phyloP scores from a whole-genome alignment of 2,113 vertebrate species.

The Pseudorhombus dupliciocellatus region DNA sequence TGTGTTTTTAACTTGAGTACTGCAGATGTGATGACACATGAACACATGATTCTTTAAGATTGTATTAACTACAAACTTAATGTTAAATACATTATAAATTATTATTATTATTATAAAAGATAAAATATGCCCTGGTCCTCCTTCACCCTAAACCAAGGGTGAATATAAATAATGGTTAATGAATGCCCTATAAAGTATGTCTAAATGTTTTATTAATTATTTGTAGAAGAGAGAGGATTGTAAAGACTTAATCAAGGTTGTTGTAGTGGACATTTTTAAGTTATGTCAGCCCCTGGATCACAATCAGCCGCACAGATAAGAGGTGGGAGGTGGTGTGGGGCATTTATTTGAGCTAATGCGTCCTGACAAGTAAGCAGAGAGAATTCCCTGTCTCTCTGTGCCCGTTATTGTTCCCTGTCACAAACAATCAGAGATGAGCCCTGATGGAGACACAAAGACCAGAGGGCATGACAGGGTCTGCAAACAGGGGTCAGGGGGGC shows the following conservation, averaged over 20 bases:
- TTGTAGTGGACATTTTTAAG: slow-evolving; percentile 1
- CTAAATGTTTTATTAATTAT: not conserved
- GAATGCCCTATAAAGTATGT: not conserved
- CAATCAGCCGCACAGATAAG: slow-evolving; percentile 20
- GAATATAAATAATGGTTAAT: not conserved
- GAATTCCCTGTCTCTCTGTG: slow-evolving; percentile 72
- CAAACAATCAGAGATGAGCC: slow-evolving; percentile 70
- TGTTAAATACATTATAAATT: not conserved
- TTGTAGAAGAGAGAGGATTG: not conserved
- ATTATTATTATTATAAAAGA: slow-evolving; percentile 1
- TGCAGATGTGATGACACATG: too few species aligned
- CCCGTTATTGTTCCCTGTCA: slow-evolving; percentile 72
- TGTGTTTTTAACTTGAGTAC: too few species aligned
- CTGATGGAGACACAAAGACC: slow-evolving; percentile 76
- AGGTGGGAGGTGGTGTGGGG: not conserved
- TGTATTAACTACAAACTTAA: not conserved
- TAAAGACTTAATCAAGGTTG: not conserved
- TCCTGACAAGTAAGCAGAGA: slow-evolving; percentile 73
- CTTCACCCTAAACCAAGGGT: not conserved
- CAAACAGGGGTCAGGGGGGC: slow-evolving; percentile 45
- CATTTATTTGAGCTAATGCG: slow-evolving; percentile 63
- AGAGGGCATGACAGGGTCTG: slow-evolving; percentile 57
- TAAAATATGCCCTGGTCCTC: not conserved
- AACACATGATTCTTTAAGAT: not conserved
- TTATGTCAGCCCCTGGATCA: slow-evolving; percentile 17